These are phyloP conservation scores for Crotalus helleri DNA, from an alignment of 2,113 vertebrate genomes.

Conservation along the genomic window DNA sequence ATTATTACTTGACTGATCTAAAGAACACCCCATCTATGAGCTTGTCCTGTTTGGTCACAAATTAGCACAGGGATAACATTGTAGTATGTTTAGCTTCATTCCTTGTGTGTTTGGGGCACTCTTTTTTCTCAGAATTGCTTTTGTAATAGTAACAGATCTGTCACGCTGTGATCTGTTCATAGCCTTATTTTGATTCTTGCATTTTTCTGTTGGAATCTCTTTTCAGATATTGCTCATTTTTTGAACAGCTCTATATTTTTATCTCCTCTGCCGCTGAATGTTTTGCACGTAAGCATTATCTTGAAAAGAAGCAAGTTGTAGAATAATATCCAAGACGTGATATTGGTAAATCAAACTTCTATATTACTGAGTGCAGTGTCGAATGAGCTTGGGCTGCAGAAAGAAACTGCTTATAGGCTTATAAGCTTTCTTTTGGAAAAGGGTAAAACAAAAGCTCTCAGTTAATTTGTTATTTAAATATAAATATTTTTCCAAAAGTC, in stretches of 20 bases:
- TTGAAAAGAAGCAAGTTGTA: neutral
- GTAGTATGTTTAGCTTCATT: neutral
- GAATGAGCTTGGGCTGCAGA: neutral
- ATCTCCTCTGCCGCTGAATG: neutral
- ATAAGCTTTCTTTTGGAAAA: neutral
- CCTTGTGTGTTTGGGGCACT: neutral
- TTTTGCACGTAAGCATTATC: neutral
- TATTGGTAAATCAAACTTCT: neutral
- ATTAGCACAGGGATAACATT: neutral
- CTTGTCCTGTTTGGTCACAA: neutral
- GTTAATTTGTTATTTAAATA: neutral
- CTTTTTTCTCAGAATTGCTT: neutral
- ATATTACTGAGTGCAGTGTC: neutral
- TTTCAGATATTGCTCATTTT: neutral
- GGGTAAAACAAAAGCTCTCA: neutral
- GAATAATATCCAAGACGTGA: neutral
- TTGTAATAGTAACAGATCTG: neutral
- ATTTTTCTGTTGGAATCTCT: neutral
- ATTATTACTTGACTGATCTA: neutral
- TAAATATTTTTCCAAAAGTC: neutral
- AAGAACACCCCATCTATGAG: neutral
- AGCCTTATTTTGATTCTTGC: neutral
- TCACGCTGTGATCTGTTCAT: neutral
- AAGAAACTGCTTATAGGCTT: neutral
- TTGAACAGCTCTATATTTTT: neutral